Evolutionary conservation across 2,888 invertebrate species (phyloP).

Genomic region (Parasteatoda lunata): DNA sequence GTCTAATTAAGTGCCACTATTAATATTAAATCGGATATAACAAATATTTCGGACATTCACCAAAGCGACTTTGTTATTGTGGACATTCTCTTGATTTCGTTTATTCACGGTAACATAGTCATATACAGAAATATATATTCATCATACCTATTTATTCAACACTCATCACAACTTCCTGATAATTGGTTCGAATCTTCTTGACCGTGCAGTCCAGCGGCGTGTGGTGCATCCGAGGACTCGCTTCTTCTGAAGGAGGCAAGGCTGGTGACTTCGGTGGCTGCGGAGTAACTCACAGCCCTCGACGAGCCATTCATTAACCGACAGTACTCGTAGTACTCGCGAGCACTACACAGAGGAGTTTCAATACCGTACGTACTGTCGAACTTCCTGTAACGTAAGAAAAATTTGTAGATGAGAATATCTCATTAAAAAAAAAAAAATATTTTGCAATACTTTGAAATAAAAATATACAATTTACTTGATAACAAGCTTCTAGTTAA

Average conservation of each 20-base stretch:
- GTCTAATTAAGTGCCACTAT: no score
- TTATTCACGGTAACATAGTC: no score
- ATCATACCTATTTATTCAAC: constrained; percentile 9
- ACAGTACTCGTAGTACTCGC: constrained; percentile 80
- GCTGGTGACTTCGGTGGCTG: constrained; percentile 42
- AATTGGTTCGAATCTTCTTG: constrained; percentile 19
- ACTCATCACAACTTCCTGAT: constrained; percentile 50
- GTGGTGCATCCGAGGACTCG: constrained; percentile 47
- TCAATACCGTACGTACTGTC: constrained; percentile 95
- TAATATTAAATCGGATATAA: no score
- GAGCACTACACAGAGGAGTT: constrained; percentile 91
- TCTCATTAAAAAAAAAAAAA: neutral
- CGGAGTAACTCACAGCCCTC: constrained; percentile 58
- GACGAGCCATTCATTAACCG: constrained; percentile 40
- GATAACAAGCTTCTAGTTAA: no score
- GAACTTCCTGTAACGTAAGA: constrained; percentile 82
- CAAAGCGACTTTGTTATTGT: no score
- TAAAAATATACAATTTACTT: no score
- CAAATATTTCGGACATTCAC: no score
- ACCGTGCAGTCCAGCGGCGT: constrained; percentile 29
- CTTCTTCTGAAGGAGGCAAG: constrained; percentile 51
- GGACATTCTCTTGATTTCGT: no score
- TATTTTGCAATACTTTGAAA: no score
- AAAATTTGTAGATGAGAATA: constrained; percentile 1
- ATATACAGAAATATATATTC: no score